Evolutionary conservation across 1,140 invertebrate genomes (phyloP).

Genomic region (Drosophila eugracilis): DNA sequence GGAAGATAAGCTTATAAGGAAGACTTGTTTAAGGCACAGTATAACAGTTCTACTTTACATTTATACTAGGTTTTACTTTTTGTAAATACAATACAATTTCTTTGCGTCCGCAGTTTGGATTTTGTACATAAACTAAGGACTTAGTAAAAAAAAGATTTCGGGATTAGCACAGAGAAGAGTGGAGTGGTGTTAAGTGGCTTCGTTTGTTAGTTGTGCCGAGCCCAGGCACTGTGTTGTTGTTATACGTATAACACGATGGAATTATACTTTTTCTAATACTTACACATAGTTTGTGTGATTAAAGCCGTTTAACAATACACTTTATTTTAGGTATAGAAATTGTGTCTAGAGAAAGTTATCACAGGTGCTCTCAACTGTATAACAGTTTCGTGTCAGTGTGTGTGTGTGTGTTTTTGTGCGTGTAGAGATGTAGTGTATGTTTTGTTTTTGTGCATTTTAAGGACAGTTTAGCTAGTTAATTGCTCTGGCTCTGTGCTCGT

Average conservation of each 20-base stretch:
- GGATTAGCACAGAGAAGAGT: conserved; percentile 30
- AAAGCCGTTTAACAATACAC: conserved; percentile 26
- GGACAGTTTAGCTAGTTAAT: conserved; percentile 41
- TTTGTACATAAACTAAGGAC: not conserved
- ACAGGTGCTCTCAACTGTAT: conserved; percentile 51
- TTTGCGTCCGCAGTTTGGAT: conserved; percentile 17
- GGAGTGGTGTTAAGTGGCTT: conserved; percentile 6
- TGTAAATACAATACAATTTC: conserved; percentile 57
- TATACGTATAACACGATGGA: conserved; percentile 4
- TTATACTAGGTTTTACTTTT: not conserved
- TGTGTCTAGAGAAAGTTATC: conserved; percentile 39
- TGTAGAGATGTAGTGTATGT: conserved; percentile 11
- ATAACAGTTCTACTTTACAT: conserved; percentile 25
- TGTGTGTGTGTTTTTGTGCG: conserved; percentile 15
- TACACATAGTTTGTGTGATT: conserved; percentile 39
- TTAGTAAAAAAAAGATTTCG: not conserved
- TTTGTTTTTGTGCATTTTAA: conserved; percentile 39
- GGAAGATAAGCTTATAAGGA: conserved; percentile 25
- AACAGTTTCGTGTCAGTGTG: conserved; percentile 45
- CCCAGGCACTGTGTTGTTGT: conserved; percentile 14
- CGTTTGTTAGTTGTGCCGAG: conserved; percentile 24
- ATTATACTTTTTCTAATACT: conserved; percentile 30
- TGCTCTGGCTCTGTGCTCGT: conserved; percentile 34
- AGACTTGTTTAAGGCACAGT: conserved; percentile 38
- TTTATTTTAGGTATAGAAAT: conserved; percentile 17